phyloP scores from a whole-genome alignment of 2,888 invertebrate genomes.

The Hydropsyche betteni region DNA sequence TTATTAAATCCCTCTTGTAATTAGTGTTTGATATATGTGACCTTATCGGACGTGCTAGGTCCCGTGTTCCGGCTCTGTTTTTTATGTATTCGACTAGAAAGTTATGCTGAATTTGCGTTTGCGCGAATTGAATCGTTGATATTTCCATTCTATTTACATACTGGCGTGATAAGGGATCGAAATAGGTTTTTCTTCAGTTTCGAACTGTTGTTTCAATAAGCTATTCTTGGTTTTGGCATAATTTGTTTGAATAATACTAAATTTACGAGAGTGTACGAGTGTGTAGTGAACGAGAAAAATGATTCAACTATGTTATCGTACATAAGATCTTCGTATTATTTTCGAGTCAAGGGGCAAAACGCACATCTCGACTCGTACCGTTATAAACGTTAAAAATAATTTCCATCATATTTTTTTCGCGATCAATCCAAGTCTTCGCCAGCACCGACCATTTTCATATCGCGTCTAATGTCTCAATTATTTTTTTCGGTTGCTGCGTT shows the following conservation, averaged over 20 bases:
- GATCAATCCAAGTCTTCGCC: too few relatives aligned
- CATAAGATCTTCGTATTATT: too few relatives aligned
- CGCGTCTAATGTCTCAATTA: too few relatives aligned
- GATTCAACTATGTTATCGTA: too few relatives aligned
- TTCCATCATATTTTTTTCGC: too few relatives aligned
- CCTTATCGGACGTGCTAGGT: conserved; percentile 46
- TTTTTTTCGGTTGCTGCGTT: neutral
- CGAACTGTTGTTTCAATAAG: neutral
- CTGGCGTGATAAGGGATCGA: neutral
- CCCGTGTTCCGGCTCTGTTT: neutral
- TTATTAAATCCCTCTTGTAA: conserved; percentile 51
- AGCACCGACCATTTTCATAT: too few relatives aligned
- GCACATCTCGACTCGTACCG: too few relatives aligned
- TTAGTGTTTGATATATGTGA: conserved; percentile 51
- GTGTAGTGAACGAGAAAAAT: too few relatives aligned
- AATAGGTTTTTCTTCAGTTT: neutral
- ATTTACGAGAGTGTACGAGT: too few relatives aligned
- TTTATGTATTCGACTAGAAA: neutral
- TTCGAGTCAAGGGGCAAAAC: too few relatives aligned
- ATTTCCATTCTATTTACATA: neutral
- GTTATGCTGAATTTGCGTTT: neutral
- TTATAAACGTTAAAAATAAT: too few relatives aligned
- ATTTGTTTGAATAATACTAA: neutral
- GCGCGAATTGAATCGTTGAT: too few relatives aligned
- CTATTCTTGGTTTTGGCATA: neutral